These are phyloP conservation scores for Acanthoscelides obtectus DNA, from an alignment of 2,888 invertebrate genomes.

Conservation along the genomic window DNA sequence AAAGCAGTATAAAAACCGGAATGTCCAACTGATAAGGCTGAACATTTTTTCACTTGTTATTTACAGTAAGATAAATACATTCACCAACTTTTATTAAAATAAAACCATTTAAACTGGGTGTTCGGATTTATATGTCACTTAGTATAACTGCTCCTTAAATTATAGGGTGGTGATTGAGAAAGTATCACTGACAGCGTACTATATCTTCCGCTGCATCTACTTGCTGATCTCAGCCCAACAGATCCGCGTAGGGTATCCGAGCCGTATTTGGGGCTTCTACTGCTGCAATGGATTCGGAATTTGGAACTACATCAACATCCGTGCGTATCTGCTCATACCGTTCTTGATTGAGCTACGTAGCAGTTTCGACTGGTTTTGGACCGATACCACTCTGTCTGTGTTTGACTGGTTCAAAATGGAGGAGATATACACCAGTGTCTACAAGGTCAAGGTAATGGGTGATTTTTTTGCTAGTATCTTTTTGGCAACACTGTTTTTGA, in stretches of 20 bases:
- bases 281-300: neutral
- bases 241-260: neutral
- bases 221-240: neutral
- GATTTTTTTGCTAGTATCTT: no score
- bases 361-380: neutral
- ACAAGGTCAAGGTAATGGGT: neutral
- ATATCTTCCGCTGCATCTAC: neutral
- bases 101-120: no score
- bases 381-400: neutral
- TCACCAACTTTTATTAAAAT: no score
- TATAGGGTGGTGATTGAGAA: no score
- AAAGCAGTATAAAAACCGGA: no score
- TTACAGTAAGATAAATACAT: no score
- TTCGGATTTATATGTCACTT: no score
- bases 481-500: no score
- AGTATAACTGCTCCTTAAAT: no score
- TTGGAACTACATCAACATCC: neutral
- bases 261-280: neutral
- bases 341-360: neutral
- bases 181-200: neutral
- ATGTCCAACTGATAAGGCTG: no score
- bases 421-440: neutral
- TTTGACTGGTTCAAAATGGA: neutral
- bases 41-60: no score
- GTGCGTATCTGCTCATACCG: neutral